Conservation (phyloP, 2,113 vertebrate species). For the Morone chrysops region DNA sequence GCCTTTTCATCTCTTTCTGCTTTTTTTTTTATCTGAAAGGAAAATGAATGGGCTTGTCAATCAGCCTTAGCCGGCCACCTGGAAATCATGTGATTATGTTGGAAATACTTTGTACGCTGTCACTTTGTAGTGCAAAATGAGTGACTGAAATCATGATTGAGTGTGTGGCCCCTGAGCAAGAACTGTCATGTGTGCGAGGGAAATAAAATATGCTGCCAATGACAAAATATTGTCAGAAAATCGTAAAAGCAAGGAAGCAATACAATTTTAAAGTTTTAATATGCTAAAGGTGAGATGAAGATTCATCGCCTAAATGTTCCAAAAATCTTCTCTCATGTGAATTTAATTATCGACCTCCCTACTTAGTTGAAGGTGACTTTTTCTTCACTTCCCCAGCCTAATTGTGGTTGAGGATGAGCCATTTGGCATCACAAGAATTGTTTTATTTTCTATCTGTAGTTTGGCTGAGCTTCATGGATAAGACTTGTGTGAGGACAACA, state of each 20-base stretch:
- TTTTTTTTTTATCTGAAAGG: conserved; percentile 50
- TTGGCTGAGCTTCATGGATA: conserved; percentile 55
- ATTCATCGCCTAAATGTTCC: neutral
- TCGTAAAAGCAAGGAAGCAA: neutral
- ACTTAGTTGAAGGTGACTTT: conserved; percentile 55
- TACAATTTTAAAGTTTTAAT: neutral
- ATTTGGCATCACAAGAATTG: conserved; percentile 58
- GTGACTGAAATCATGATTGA: conserved; percentile 33
- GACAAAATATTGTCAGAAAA: neutral
- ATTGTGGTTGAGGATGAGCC: conserved; percentile 47
- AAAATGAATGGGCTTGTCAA: conserved; percentile 70
- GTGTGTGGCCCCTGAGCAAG: neutral
- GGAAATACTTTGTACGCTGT: conserved; percentile 20
- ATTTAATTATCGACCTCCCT: neutral
- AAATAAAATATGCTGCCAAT: neutral
- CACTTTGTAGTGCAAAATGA: conserved; percentile 40
- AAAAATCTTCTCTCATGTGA: neutral
- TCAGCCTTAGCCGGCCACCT: conserved; percentile 69
- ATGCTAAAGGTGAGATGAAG: neutral
- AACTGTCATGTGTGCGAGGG: neutral
- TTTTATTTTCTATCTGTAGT: conserved; percentile 31
- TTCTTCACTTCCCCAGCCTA: neutral
- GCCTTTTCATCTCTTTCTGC: conserved; percentile 61
- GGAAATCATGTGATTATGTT: conserved; percentile 50
- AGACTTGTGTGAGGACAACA: conserved; percentile 36